Evolutionary conservation across 2,888 invertebrate genomes (phyloP).

Genomic region (Drosophila neutralis): DNA sequence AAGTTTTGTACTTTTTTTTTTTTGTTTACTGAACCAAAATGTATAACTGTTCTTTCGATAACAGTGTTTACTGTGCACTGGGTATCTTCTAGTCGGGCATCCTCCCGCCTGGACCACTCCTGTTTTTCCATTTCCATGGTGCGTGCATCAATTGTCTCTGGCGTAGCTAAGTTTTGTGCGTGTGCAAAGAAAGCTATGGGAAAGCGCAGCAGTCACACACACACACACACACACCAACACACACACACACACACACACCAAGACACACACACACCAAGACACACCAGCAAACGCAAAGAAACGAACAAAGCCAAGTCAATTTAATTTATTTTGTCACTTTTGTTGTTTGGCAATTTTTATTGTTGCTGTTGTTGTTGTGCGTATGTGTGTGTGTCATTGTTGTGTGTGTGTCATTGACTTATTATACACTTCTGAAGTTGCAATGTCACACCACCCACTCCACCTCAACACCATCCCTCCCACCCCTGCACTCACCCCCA

Average conservation of each 20-base stretch:
- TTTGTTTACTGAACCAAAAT: background rate
- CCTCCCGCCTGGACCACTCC: background rate
- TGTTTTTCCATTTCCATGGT: constrained; percentile 22
- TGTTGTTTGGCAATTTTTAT: constrained; percentile 64
- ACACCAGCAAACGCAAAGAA: constrained; percentile 1
- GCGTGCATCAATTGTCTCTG: constrained; percentile 71
- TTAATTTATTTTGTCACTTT: constrained; percentile 79
- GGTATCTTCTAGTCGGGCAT: background rate
- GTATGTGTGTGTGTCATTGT: constrained; percentile 21
- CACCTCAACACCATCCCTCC: background rate
- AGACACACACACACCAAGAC: background rate
- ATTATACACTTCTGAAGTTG: constrained; percentile 43
- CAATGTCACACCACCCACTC: constrained; percentile 5
- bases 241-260: constrained; percentile 2
- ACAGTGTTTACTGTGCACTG: background rate
- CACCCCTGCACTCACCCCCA: background rate
- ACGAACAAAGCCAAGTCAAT: constrained; percentile 67
- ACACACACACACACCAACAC: background rate
- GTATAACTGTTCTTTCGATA: background rate
- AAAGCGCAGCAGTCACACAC: constrained; percentile 54
- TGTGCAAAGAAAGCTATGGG: constrained; percentile 59
- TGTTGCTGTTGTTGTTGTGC: constrained; percentile 39
- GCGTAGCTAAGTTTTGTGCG: constrained; percentile 54
- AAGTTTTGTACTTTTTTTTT: background rate
- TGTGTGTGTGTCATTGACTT: constrained; percentile 50